These are phyloP conservation scores for Eretmochelys imbricata DNA, from an alignment of 2,113 vertebrate genomes.

Conservation along the genomic window DNA sequence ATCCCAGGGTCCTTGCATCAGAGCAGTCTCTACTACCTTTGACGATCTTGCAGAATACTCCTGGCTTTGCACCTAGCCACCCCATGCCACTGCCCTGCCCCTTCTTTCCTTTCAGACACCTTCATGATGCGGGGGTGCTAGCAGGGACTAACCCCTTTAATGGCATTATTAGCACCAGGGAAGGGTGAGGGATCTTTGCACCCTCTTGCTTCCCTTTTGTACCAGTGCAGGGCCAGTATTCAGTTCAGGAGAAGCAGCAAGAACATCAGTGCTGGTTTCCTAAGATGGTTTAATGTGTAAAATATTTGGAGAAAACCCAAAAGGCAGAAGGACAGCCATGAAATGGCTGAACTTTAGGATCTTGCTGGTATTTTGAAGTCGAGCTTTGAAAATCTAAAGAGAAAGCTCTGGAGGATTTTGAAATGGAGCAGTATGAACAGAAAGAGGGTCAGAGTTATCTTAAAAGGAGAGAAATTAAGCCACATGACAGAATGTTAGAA, in stretches of 20 bases:
- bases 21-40: neutral
- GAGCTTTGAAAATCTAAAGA: neutral
- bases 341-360: neutral
- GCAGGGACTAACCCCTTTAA: neutral
- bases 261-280: neutral
- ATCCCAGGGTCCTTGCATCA: neutral
- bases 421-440: neutral
- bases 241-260: neutral
- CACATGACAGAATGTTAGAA: neutral
- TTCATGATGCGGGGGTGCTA: no score
- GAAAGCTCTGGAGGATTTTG: neutral
- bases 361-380: neutral
- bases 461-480: neutral
- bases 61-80: neutral
- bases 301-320: neutral
- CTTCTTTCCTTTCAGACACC: neutral
- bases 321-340: neutral
- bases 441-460: neutral
- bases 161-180: neutral
- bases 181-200: neutral
- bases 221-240: neutral
- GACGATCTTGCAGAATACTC: neutral
- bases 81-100: neutral
- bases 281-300: neutral
- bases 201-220: neutral